Conservation (phyloP, 2,797 vertebrate species). For the Gobionotothen gibberifrons region DNA sequence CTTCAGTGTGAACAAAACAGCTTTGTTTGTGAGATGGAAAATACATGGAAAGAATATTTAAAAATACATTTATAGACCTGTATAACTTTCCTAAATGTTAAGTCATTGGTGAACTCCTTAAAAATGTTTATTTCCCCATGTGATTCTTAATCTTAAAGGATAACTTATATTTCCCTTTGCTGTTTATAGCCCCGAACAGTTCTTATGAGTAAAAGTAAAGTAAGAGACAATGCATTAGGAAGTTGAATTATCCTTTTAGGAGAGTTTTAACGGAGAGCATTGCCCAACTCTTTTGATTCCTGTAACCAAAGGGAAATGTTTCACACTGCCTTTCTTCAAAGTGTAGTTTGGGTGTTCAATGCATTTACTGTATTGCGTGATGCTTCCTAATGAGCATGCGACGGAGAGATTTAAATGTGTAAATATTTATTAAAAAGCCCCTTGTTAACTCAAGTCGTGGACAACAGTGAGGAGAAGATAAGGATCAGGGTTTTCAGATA, state of each 20-base stretch:
- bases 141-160: constrained; percentile 67
- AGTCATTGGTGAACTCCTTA: constrained; percentile 70
- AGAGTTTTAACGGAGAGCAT: constrained; percentile 30
- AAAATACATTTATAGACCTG: constrained; percentile 49
- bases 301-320: constrained; percentile 65
- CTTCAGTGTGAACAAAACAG: constrained; percentile 48
- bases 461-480: constrained; percentile 23
- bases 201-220: constrained; percentile 37
- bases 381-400: constrained; percentile 18
- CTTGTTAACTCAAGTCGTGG: constrained; percentile 18
- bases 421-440: constrained; percentile 34
- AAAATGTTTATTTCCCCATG: constrained; percentile 75
- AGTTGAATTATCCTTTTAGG: constrained; percentile 31
- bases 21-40: constrained; percentile 42
- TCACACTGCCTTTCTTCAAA: constrained; percentile 59
- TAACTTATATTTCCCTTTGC: constrained; percentile 62
- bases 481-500: constrained; percentile 44
- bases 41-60: constrained; percentile 26
- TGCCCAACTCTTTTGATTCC: constrained; percentile 48
- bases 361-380: constrained; percentile 42
- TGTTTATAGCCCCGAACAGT: constrained; percentile 65
- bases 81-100: constrained; percentile 73
- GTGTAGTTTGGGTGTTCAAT: constrained; percentile 35
- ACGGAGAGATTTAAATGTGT: constrained; percentile 30
- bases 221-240: constrained; percentile 43